These are phyloP conservation scores for Telmatherina bonti DNA, from an alignment of 2,797 vertebrate genomes.

Conservation along the genomic window DNA sequence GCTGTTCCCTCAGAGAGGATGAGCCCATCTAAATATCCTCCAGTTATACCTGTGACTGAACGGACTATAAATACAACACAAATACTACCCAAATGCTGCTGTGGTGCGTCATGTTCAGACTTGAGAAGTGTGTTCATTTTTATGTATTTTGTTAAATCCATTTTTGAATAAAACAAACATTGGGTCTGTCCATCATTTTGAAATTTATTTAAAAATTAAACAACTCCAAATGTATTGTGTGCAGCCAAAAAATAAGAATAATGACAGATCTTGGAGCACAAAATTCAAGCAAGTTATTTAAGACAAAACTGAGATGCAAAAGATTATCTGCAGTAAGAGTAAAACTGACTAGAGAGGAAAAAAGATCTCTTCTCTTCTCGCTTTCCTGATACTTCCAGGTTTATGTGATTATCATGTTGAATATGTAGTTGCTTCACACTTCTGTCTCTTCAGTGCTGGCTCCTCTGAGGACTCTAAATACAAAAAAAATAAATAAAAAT, in stretches of 20 bases:
- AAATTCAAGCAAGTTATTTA: background rate
- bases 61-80: conserved; percentile 30
- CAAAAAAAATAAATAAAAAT: conserved; percentile 18
- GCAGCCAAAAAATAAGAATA: background rate
- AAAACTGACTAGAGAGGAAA: background rate
- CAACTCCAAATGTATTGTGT: background rate
- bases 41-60: conserved; percentile 22
- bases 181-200: background rate
- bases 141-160: conserved; percentile 50
- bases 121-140: conserved; percentile 48
- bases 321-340: conserved; percentile 40
- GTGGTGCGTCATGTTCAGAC: conserved; percentile 8
- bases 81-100: conserved; percentile 12
- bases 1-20: conserved; percentile 80
- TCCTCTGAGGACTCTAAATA: conserved; percentile 78
- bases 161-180: conserved; percentile 68
- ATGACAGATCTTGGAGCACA: conserved; percentile 8
- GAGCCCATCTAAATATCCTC: conserved; percentile 21
- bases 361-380: background rate
- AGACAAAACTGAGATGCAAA: background rate
- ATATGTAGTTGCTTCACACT: conserved; percentile 70
- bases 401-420: conserved; percentile 10
- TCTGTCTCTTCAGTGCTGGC: conserved; percentile 88
- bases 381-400: background rate
- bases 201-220: conserved; percentile 57